These are phyloP conservation scores for Parus major DNA, from an alignment of 2,113 vertebrate species.

Conservation along the genomic window DNA sequence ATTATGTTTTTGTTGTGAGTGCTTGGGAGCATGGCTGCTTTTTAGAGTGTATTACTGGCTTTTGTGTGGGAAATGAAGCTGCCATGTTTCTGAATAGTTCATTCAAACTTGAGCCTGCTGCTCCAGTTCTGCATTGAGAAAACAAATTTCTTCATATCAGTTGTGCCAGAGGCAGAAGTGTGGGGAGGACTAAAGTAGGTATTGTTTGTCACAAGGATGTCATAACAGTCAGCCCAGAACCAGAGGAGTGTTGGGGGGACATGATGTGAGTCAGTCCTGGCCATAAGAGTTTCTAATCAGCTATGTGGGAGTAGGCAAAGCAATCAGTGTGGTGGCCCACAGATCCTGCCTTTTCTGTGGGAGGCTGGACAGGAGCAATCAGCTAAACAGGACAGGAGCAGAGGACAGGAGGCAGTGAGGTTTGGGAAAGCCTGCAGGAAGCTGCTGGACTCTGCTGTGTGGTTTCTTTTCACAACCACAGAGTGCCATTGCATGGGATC, in stretches of 20 bases:
- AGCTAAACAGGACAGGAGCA: neutral
- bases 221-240: neutral
- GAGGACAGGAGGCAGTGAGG: neutral
- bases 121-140: neutral
- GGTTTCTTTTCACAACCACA: neutral
- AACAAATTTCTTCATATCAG: conserved; percentile 13
- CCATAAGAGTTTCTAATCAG: neutral
- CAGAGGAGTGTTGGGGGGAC: neutral
- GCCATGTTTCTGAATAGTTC: conserved; percentile 13
- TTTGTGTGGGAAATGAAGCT: conserved; percentile 37
- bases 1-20: neutral
- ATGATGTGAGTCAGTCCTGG: neutral
- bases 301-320: neutral
- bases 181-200: neutral
- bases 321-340: neutral
- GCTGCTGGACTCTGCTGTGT: neutral
- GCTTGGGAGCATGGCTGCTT: neutral
- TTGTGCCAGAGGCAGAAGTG: conserved; percentile 18
- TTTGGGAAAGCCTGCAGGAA: neutral
- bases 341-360: neutral
- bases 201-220: conserved; percentile 2
- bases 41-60: neutral
- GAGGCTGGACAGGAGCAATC: neutral
- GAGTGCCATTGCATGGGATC: neutral
- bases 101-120: neutral